phyloP scores from a whole-genome alignment of 1,140 invertebrate species.

The Matsumurasca onukii region DNA sequence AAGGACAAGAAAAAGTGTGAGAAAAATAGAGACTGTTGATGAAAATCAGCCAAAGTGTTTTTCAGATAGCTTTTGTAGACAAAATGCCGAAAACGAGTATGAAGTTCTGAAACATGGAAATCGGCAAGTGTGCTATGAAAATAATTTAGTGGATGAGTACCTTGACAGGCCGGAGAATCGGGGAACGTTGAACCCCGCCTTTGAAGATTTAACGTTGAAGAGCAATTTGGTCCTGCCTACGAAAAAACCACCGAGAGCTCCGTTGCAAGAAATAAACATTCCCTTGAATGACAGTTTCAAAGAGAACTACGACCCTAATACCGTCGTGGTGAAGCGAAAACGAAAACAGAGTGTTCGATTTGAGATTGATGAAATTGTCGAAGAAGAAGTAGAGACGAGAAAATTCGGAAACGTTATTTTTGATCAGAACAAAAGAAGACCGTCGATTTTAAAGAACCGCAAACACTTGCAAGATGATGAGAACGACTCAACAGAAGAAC shows the following conservation, averaged over 20 bases:
- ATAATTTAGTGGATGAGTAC: constrained; percentile 9
- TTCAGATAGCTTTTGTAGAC: too few relatives aligned
- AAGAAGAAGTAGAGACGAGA: background rate
- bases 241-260: background rate
- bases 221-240: background rate
- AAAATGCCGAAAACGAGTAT: background rate
- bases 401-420: background rate
- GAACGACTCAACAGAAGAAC: constrained; percentile 16
- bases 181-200: constrained; percentile 14
- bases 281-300: constrained; percentile 17
- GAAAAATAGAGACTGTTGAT: background rate
- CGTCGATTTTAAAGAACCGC: background rate
- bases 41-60: too few relatives aligned
- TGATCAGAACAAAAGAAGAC: background rate
- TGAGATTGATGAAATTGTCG: background rate
- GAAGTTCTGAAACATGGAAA: background rate
- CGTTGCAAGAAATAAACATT: constrained; percentile 13
- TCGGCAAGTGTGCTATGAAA: background rate
- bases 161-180: constrained; percentile 6
- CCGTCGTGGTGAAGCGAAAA: background rate
- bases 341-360: constrained; percentile 18
- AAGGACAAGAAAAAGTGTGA: constrained; percentile 12
- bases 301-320: background rate
- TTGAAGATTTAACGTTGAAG: constrained; percentile 15
- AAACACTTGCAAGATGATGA: constrained; percentile 5